Base-by-base conservation (phyloP, 2,797 vertebrate species). In the Neosilurus mollespiculum region DNA sequence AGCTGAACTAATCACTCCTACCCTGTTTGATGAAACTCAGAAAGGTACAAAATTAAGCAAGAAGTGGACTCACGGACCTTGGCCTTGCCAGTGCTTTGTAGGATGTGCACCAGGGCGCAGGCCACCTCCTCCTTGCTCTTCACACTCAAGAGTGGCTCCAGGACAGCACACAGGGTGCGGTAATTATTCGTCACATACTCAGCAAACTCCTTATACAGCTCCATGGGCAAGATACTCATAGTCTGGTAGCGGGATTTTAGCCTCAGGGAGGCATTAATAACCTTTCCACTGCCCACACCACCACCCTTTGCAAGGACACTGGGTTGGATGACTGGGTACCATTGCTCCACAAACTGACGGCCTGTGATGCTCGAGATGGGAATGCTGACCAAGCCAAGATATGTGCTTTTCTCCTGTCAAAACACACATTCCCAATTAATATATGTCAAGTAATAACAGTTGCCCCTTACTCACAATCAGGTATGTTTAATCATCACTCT, bases 91-190 rank as follows among this genome's bases (percentile, higher is more conserved):
- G 97, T 98, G 91, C 97, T 98, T 91, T 99, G 98, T 73, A 99
- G 93, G 88, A 99, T 98, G 94, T 98, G 97, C 88, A 98, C 97
- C 86, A 99, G 90, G 0, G 98, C 97, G 1, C 97, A 98, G n/a
- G 98, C 98, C 90, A 99, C 97, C 91, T 99, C 97, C 90, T 99
- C 98, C 93, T 98, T 99, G 94, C 97, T 98, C 92, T 98, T 99
- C 62, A 98, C 97, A 5, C 96, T 98, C 69, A 99, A 88, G 88
- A 98, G 96, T 0, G 98, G 97, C 92, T 99, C 98, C 91, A 99
- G 90, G 0, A 99, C 96, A 0, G 95, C 96, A 43, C 97, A 99
- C 30, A 99, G 93, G 91, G 97, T 98, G 83, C 97, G 95, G 90
- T 98, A 98, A 87, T 98, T 98, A 92, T 98, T 98, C 91, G 97